Base-by-base conservation (phyloP, 2,113 vertebrate species). In the Oplegnathus fasciatus region DNA sequence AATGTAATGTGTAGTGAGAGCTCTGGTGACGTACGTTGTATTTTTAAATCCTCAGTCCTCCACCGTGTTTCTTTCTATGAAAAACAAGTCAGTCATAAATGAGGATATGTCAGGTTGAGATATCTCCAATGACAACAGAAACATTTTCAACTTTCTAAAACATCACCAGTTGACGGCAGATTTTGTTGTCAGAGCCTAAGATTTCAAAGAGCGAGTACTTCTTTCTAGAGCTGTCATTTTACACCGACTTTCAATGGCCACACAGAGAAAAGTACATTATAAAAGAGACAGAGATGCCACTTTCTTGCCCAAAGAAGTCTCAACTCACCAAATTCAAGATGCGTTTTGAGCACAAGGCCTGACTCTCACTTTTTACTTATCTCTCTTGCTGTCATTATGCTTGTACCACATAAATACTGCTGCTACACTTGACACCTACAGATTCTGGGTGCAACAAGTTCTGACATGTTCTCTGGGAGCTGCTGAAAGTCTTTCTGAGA, bases 401-500 rank as follows among this genome's bases (percentile, higher is more conserved):
- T 52, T 52, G 37, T 46, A 24, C 2, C 61, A 20, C 11, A 26
- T 24, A 6, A 64, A 61, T 67, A 11, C 14, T 20, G 6, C 34
- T 4, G 44, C 3, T 55, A 75, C 40, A 6, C 26, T 55, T n/a
- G 7, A 69, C 46, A 15, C 77, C 82, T 34, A 69, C 82, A 34
- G 15, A 24, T 24, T 10, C 32, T 30, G 5, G 2, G 1, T 50
- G 48, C 37, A 71, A 40, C 9, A 0, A 5, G 22, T 44, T 44
- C 37, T 80, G 67, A 68, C 55, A 0, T 6, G 48, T 2, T 54
- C 9, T 81, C 46, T 28, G 55, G 34, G 18, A 69, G 77, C 50
- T 8, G 46, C 34, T 40, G 6, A 61, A 37, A 83, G 82, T 87
- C 82, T 83, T 92, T 87, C 66, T 87, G 77, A 90, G 73, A 91